Conservation (phyloP, 2,113 vertebrate species). For the Seriola dumerili region DNA sequence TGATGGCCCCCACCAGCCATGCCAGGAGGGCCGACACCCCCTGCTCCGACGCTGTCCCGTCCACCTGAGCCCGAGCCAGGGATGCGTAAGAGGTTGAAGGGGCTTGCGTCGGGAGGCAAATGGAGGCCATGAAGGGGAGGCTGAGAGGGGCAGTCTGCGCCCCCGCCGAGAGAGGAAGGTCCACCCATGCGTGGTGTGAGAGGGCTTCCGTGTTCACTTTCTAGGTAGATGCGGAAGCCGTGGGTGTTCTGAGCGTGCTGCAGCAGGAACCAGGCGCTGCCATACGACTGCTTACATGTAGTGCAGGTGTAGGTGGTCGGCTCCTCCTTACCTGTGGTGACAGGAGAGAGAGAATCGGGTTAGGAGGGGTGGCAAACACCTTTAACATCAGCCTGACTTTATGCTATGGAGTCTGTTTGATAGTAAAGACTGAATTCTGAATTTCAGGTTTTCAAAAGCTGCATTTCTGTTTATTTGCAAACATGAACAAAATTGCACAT, state of each 20-base stretch:
- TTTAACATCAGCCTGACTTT: background rate
- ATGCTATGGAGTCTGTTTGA: background rate
- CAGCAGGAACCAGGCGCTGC: conserved; percentile 99
- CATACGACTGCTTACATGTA: conserved; percentile 99
- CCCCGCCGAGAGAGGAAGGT: conserved; percentile 91
- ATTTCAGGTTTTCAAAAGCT: conserved; percentile 2
- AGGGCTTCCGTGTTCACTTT: conserved; percentile 98
- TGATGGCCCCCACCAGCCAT: conserved; percentile 65
- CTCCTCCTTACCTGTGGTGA: conserved; percentile 98
- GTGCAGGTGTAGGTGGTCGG: conserved; percentile 99
- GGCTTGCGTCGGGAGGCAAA: conserved; percentile 98
- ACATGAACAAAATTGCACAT: conserved; percentile 1
- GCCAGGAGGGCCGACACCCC: conserved; percentile 76
- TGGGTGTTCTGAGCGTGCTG: conserved; percentile 99
- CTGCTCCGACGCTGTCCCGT: conserved; percentile 88
- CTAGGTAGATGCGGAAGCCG: conserved; percentile 99
- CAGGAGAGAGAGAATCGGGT: conserved; percentile 58
- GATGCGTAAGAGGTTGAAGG: conserved; percentile 99
- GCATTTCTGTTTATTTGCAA: conserved; percentile 3
- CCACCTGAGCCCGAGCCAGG: conserved; percentile 96
- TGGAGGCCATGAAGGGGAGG: conserved; percentile 98
- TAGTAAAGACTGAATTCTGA: background rate
- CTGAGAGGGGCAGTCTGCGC: conserved; percentile 96
- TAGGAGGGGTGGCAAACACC: conserved; percentile 9
- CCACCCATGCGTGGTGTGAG: conserved; percentile 98